Base-by-base conservation (phyloP, 1,140 invertebrate species). In the Amyelois transitella region DNA sequence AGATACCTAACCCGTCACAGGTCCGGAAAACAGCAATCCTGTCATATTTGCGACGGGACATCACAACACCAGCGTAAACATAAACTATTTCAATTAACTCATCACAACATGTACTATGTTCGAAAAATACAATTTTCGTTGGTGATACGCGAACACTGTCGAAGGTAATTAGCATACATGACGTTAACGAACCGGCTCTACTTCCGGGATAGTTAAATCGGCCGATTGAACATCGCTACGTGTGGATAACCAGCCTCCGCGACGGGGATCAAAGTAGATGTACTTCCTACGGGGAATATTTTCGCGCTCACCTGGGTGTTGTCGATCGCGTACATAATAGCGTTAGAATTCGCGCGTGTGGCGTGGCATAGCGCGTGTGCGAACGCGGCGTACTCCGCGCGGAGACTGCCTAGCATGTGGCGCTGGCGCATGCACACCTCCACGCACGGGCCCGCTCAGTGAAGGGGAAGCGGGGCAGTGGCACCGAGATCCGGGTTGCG, bases 401-500 rank as follows among this genome's bases (percentile, higher is more conserved):
- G 62, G 50, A 66, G 60, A 69, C 68, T 67, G 64, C 59, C 49
- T 45, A 56, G 59, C 60, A 57, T 62, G 68, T 60, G 62, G 55
- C 58, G 55, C 54, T 60, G 49, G 64, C 69, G 67, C 73, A 76
- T 74, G 78, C 78, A 77, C 76, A 75, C 72, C 72, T 77, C 75
- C 67, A 77, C 77, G 73, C 75, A 73, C 65, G 77, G 65, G 71
- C 67, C 64, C 65, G 71, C 66, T 59, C 70, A 77, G 83, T 85
- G 81, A 85, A 85, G 81, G 84, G 80, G 82, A 84, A 83, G 81
- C 79, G 79, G 83, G 80, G 81, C 78, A 76, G 79, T 81, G 80
- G 81, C 78, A 76, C 62, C 57, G 62, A 83, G 78, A 84, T 84
- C 84, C 80, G 84, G 84, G 83, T 87, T 83, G 78, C 68, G 78